Evolutionary conservation across 2,888 invertebrate genomes (phyloP).

Genomic region (Agrochola lota): DNA sequence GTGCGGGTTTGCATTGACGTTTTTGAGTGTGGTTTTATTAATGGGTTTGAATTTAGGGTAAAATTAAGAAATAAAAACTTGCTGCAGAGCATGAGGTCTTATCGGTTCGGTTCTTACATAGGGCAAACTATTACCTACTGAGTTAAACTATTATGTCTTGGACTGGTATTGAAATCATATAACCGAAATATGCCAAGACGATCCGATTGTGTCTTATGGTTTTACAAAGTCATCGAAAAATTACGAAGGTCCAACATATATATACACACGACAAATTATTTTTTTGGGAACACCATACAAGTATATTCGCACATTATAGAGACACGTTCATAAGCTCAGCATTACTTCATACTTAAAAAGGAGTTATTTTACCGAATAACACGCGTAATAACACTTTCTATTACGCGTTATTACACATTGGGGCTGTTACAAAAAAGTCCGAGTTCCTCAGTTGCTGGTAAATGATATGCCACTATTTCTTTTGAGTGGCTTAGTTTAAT

Average conservation of each 20-base stretch:
- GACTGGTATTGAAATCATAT: background rate
- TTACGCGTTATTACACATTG: constrained; percentile 50
- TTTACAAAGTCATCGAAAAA: background rate
- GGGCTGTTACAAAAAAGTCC: constrained; percentile 56
- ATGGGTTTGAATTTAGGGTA: constrained; percentile 3
- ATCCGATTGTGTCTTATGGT: background rate
- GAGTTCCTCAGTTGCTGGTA: constrained; percentile 61
- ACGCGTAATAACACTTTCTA: constrained; percentile 47
- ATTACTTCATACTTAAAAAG: constrained; percentile 33
- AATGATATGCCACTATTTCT: constrained; percentile 60
- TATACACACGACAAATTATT: background rate
- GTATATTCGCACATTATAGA: background rate
- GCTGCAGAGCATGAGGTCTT: background rate
- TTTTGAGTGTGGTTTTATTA: constrained; percentile 47
- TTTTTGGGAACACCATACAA: background rate
- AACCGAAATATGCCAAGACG: background rate
- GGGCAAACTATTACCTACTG: background rate
- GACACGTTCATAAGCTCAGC: background rate
- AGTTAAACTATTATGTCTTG: background rate
- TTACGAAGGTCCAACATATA: background rate
- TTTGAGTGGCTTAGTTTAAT: constrained; percentile 38
- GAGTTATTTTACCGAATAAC: constrained; percentile 33
- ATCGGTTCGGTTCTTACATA: background rate
- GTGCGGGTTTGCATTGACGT: constrained; percentile 53
- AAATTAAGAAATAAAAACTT: background rate